phyloP scores from a whole-genome alignment of 2,888 invertebrate species.

The Villa cingulata region DNA sequence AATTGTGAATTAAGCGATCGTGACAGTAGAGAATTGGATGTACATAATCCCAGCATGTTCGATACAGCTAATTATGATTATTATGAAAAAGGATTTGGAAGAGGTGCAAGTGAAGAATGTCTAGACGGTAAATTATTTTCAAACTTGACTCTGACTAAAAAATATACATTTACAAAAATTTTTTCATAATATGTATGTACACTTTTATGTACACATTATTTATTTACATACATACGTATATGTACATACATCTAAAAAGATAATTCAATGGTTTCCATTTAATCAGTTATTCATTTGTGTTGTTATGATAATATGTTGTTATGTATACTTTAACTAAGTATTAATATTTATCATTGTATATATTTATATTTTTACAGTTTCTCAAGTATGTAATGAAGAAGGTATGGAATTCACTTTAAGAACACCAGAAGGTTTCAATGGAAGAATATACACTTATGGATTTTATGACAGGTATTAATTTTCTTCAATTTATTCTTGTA shows the following conservation, averaged over 20 bases:
- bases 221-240: no score
- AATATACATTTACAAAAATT: no score
- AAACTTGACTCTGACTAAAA: no score
- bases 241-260: no score
- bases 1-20: conserved; percentile 85
- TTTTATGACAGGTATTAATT: conserved; percentile 54
- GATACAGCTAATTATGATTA: conserved; percentile 77
- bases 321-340: no score
- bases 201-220: no score
- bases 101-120: conserved; percentile 63
- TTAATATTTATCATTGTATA: no score
- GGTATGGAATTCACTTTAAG: conserved; percentile 87
- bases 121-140: conserved; percentile 59
- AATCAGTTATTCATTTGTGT: no score
- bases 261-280: no score
- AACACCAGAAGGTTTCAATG: conserved; percentile 78
- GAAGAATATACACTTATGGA: conserved; percentile 82
- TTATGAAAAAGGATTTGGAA: conserved; percentile 63
- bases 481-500: neutral
- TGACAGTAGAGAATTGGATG: conserved; percentile 69
- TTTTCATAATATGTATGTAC: no score
- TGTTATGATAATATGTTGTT: no score
- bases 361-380: conserved; percentile 42
- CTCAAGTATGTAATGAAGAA: conserved; percentile 83
- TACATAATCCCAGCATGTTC: conserved; percentile 72